Percentiles rank a stretch among this genome's conserved stretches.
Conservation (phyloP, 2,797 vertebrate genomes). For the Rhinichthys osculus region DNA sequence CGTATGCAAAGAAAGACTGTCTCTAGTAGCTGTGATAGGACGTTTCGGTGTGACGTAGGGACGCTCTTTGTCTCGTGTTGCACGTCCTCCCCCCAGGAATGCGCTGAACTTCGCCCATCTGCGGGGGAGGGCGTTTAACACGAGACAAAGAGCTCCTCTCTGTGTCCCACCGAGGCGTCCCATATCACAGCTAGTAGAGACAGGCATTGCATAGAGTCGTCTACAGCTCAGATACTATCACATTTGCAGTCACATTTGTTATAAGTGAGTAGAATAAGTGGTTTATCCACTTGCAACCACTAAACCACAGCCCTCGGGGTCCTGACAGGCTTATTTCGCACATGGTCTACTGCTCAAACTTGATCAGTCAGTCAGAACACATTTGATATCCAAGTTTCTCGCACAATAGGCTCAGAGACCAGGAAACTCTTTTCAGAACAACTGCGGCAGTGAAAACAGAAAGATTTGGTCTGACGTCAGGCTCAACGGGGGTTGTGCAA, state of each 20-base stretch:
- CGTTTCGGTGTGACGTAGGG: not conserved
- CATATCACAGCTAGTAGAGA: not conserved
- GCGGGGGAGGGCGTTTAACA: not conserved
- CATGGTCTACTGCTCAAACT: not conserved
- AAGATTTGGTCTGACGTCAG: not conserved
- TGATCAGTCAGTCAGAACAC: not conserved
- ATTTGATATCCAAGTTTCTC: not conserved
- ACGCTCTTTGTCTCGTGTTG: not conserved
- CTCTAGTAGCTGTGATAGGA: not conserved
- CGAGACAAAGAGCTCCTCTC: not conserved
- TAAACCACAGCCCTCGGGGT: no score
- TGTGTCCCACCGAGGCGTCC: not conserved
- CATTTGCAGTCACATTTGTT: not conserved
- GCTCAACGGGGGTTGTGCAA: not conserved
- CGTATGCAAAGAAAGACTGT: not conserved
- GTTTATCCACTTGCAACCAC: not conserved
- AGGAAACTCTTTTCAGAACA: not conserved
- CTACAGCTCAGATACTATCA: not conserved
- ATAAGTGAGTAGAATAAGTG: not conserved
- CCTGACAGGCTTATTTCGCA: not conserved
- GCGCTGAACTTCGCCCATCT: no score
- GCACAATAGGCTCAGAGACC: not conserved
- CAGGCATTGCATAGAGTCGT: not conserved
- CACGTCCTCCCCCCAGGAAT: not conserved
- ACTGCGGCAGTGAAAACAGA: not conserved